phyloP scores from a whole-genome alignment of 2,797 vertebrate species.

The Simalia tracyae region DNA sequence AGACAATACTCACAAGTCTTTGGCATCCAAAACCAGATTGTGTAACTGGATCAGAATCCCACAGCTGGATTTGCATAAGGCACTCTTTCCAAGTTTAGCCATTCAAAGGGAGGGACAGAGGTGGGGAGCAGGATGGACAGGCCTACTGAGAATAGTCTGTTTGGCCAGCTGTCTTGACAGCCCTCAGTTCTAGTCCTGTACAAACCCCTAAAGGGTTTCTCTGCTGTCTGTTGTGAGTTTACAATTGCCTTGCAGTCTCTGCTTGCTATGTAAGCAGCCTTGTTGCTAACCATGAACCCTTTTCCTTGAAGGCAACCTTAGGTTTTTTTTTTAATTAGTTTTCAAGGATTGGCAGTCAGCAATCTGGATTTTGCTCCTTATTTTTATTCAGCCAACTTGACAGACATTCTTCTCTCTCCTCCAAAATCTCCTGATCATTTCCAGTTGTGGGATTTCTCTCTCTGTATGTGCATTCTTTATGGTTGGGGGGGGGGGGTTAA shows the following conservation, averaged over 20 bases:
- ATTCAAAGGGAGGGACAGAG: constrained; percentile 14
- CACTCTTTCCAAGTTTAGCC: constrained; percentile 43
- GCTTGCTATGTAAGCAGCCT: constrained; percentile 61
- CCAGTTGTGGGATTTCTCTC: constrained; percentile 75
- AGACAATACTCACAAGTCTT: constrained; percentile 77
- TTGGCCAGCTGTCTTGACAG: neutral
- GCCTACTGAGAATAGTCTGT: rapidly evolving
- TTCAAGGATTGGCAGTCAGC: neutral
- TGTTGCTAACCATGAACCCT: constrained; percentile 38
- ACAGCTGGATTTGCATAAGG: constrained; percentile 73
- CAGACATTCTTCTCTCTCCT: constrained; percentile 7
- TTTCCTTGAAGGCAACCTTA: constrained; percentile 52
- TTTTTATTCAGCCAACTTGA: constrained; percentile 25
- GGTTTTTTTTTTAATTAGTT: constrained; percentile 46
- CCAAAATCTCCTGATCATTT: constrained; percentile 55
- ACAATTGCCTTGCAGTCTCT: constrained; percentile 54
- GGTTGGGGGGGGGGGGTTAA: constrained; percentile 43
- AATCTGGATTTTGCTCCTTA: constrained; percentile 5
- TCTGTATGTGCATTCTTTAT: constrained; percentile 45
- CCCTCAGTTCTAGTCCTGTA: neutral
- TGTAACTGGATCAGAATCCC: constrained; percentile 68
- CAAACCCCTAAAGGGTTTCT: constrained; percentile 11
- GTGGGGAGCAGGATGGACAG: neutral
- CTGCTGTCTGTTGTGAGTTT: constrained; percentile 42
- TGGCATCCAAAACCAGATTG: constrained; percentile 72